A percentile compares a stretch with the other conserved stretches of the same genome.
Conservation (phyloP, 30 jellyfish, hydroid and myxozoan species). For the Pelagia noctiluca region DNA sequence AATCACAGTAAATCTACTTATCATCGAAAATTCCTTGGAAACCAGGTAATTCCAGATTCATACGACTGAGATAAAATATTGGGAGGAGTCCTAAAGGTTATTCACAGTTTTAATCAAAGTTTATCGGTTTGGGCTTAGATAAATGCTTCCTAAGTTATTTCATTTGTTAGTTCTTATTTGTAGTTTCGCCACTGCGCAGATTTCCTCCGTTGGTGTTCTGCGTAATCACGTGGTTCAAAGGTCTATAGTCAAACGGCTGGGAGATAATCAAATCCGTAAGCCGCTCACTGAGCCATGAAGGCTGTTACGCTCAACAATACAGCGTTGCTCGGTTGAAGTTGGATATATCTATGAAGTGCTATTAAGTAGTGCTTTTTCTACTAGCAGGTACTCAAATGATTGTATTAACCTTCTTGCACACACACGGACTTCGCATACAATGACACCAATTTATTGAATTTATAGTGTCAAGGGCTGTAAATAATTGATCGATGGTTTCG, state of each 20-base stretch:
- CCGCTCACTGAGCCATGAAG: not conserved
- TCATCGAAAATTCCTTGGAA: too few species aligned
- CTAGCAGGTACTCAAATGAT: constrained; percentile 7
- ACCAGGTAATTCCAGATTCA: too few species aligned
- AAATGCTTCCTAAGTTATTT: not conserved
- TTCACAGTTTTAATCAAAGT: not conserved
- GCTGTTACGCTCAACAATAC: not conserved
- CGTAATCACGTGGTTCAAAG: not conserved
- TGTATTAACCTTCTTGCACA: not conserved
- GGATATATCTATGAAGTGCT: not conserved
- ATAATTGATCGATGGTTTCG: not conserved
- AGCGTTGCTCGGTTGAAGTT: not conserved
- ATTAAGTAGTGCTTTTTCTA: too few species aligned
- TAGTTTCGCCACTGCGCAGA: not conserved
- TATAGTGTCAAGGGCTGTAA: not conserved
- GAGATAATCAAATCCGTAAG: not conserved
- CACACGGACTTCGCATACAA: not conserved
- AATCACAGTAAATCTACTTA: too few species aligned
- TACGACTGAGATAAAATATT: too few species aligned
- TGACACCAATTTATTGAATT: not conserved
- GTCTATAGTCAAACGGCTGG: not conserved
- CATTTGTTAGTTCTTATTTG: not conserved
- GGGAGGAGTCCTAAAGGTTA: not conserved
- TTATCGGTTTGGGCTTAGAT: not conserved
- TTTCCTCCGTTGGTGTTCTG: not conserved